Evolutionary conservation across 2,797 vertebrate genomes (phyloP), one percentile per base, ranked within the genome.

Genomic region (Moxostoma hubbsi): DNA sequence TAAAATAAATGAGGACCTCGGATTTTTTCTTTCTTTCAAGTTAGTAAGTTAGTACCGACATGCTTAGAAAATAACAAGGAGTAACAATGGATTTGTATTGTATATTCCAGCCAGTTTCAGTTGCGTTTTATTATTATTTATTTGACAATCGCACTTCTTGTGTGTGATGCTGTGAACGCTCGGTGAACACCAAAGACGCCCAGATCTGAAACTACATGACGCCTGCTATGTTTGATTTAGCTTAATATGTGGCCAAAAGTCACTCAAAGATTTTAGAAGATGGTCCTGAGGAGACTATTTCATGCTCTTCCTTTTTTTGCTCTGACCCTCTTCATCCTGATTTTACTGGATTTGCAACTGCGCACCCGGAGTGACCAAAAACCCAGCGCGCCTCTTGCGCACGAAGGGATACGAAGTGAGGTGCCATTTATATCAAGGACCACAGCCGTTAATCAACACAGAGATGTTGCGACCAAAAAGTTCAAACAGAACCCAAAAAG

Each of bases 311-410:
- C 84, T 0, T 80, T 88, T 10, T 74, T 90, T 0, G 64, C 90
- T 11, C 47, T 91, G 49, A 87, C 89, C 3, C 84, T 90, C 73
- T 88, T 90, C 85, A 75, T 93, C 9, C 55, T 94, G 2, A 73
- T 94, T 57, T 88, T 88, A 13, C 85, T 93, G 87, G 89, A 93
- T 78, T 89, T 93, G 5, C 91, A 91, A 51, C 76, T 91, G 50
- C 88, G 90, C 83, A 79, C 84, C 12, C 62, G 81, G 81, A 82
- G 70, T 51, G 47, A 71, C 43, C 59, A 57, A 18, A 74, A 63
- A 16, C 46, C 45, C 55, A 53, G 15, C 16, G 65, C 61, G 36
- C 49, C 4, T 9, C 46, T 53, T 24, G 11, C n/a, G 64, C 62
- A 54, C 15, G 58, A 18, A 63, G 18, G 36, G 2, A 50, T 15